Conservation (phyloP, 2,113 vertebrate genomes). For the Psittacula cyanocephala region DNA sequence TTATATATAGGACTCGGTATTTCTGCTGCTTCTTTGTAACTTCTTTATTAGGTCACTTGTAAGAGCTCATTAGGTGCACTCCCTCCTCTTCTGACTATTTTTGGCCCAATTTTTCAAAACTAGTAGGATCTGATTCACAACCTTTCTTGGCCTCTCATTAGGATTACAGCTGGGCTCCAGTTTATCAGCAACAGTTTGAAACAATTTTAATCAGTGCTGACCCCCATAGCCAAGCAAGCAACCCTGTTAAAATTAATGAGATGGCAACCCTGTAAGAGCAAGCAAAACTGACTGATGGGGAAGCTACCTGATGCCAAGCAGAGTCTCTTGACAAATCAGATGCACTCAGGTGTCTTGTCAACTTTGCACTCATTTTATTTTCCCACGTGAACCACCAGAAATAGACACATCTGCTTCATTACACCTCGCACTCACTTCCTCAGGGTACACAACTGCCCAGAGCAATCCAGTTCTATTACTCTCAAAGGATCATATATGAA, state of each 20-base stretch:
- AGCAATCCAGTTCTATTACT: background rate
- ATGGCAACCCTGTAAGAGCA: background rate
- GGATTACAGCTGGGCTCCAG: constrained; percentile 5
- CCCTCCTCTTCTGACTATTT: background rate
- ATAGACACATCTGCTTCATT: constrained; percentile 43
- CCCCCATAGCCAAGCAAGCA: background rate
- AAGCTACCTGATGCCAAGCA: constrained; percentile 34
- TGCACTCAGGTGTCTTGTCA: constrained; percentile 26
- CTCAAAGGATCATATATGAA: background rate
- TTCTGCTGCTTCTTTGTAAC: background rate
- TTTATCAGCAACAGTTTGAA: constrained; percentile 30
- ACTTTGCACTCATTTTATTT: constrained; percentile 48
- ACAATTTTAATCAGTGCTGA: constrained; percentile 41
- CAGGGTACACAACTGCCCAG: background rate
- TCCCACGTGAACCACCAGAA: background rate
- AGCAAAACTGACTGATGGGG: background rate
- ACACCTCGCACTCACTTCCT: constrained; percentile 48
- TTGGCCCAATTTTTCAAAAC: background rate
- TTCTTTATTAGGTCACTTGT: background rate
- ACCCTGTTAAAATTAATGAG: constrained; percentile 51
- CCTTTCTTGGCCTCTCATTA: constrained; percentile 41
- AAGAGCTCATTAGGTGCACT: background rate
- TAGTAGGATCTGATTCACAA: background rate
- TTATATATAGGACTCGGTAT: background rate
- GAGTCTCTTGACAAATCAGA: constrained; percentile 30